Evolutionary conservation across 2,113 vertebrate genomes (phyloP), one percentile per base, ranked within the genome.

Genomic region (Alectura lathami): DNA sequence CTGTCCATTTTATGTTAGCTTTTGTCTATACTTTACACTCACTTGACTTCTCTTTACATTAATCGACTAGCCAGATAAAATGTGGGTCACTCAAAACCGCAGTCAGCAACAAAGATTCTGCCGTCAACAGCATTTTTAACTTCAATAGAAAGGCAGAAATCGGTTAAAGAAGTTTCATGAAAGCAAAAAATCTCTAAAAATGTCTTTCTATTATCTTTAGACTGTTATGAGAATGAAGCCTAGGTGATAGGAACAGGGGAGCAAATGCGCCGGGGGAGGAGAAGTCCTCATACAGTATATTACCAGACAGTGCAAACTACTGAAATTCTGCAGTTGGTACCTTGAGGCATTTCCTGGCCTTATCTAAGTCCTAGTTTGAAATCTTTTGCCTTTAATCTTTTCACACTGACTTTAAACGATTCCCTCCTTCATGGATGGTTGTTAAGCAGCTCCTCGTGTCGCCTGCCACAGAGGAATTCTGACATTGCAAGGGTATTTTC

Each of bases 311-410:
- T 26, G 42, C 8, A 78, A 75, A 89, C 85, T 43, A 89, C 45
- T 87, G 23, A 74, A 92, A 95, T 88, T 67, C 74, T 6, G 11
- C 36, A 74, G 87, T 72, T 48, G 79, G 38, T 40, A 89, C 43
- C 80, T 94, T 42, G 75, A 78, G 68, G 91, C 62, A 66, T 91
- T 91, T 91, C 36, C 69, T 86, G 27, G 62, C 40, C 53, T 93
- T 69, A 89, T 40, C 77, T 93, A 88, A 96, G n/a, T 20, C 45
- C 72, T 72, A 38, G 56, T 96, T 70, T 95, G 88, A 93, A 75
- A 17, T 92, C 51, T 84, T 64, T 76, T 73, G 40, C 29, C 45
- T 96, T 96, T 94, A 88, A 93, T 93, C 89, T 94, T 86, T 73
- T 88, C 0, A 2, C 36, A 79, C 38, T 48, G 54, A 34, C 92